These are phyloP conservation scores for Cheilosia vernalis DNA, from an alignment of 2,888 invertebrate genomes.

Conservation along the genomic window DNA sequence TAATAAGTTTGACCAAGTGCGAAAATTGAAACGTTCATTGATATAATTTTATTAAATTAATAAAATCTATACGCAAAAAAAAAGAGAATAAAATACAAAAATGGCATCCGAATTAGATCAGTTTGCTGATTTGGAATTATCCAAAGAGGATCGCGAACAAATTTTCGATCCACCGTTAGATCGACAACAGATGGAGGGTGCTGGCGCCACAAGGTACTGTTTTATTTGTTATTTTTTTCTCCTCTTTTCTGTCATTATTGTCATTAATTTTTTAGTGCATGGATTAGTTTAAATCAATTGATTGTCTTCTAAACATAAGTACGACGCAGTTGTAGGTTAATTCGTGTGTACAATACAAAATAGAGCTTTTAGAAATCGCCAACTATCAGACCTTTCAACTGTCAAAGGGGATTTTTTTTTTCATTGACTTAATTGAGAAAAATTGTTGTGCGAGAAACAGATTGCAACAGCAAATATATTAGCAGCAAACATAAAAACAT, in stretches of 20 bases:
- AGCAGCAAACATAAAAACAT: too few relatives aligned
- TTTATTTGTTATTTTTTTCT: conserved; percentile 45
- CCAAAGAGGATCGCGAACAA: conserved; percentile 90
- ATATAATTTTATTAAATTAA: conserved; percentile 48
- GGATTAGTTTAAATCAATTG: conserved; percentile 8
- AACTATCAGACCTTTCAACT: too few relatives aligned
- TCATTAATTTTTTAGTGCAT: conserved; percentile 30
- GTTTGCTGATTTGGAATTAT: conserved; percentile 88
- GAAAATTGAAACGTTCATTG: conserved; percentile 43
- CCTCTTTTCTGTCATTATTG: neutral
- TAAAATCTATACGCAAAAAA: conserved; percentile 1
- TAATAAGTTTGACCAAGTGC: conserved; percentile 42
- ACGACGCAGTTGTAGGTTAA: neutral
- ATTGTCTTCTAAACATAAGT: too few relatives aligned
- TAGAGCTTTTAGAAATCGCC: too few relatives aligned
- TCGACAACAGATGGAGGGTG: conserved; percentile 83
- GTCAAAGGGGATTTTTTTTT: too few relatives aligned
- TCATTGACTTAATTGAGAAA: too few relatives aligned
- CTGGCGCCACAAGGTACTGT: conserved; percentile 83
- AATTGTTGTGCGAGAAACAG: too few relatives aligned
- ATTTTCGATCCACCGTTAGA: conserved; percentile 86
- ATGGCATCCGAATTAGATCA: conserved; percentile 85
- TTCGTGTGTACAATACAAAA: neutral
- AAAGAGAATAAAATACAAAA: conserved; percentile 49
- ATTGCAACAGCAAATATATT: too few relatives aligned